Evolutionary conservation across 1,140 invertebrate species (phyloP), one percentile per base, ranked within the genome.

Genomic region (Drosophila santomea): DNA sequence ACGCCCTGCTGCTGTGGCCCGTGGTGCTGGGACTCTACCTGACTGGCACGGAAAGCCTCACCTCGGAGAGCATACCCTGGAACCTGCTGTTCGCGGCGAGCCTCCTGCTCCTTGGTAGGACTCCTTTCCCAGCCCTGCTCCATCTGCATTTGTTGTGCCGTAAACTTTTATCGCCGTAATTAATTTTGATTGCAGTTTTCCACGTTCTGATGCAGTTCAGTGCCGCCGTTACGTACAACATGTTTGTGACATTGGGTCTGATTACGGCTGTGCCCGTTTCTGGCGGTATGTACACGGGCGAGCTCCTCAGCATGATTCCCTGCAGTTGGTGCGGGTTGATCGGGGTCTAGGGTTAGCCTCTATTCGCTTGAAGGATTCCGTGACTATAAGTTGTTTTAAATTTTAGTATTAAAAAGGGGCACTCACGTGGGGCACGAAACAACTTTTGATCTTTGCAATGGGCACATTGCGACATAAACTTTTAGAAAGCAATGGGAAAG

Each of bases 201-300:
- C 97, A 98, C 92, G 94, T 98, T 92, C 93, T 98, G 80, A 97
- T 96, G 75, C 98, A 98, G 93, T 98, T 98, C 93, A 97, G 97
- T 72, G 95, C 97, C 58, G 95, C 96, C 48, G 93, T 98, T 55
- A 98, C 97, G 2, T 98, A 98, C 93, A 97, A 98, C 92, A 94
- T 98, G 71, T 98, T 98, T 93, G 97, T 98, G 43, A 98, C 97
- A 23, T 94, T 98, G 50, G 97, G 97, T 77, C 94, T 98, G 60
- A 97, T 98, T 73, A 96, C 97, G 52, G 96, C 97, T 47, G 97
- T 98, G 79, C 97, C 97, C 56, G 95, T 98, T 62, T 98, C 97
- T 62, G 97, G 97, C 93, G 96, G 98, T 98, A 93, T 94, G 91
- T 86, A 80, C 44, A 73, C 41, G 51, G 36, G 28, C 43, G 32